Base-by-base conservation (phyloP, 1,140 invertebrate species). In the Dufourea novaeangliae region DNA sequence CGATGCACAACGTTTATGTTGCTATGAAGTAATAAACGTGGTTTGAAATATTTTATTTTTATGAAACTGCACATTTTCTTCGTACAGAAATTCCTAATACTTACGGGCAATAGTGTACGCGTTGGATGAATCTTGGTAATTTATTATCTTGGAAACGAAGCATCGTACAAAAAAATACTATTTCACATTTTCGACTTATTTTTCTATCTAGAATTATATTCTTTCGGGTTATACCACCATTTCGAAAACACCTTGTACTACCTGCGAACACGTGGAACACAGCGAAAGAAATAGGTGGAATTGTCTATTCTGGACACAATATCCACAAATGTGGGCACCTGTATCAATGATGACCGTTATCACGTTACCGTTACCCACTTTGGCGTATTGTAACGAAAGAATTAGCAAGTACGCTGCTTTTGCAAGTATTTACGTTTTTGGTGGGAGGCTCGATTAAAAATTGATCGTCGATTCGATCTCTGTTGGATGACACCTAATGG, bases 321-420 rank as follows among this genome's bases (percentile, higher is more conserved):
- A 78, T 73, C 70, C 37, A n/a, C 63, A n/a, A 62, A 83, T 87
- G 86, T 84, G 83, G 86, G 86, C 87, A 84, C 87, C 85, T 84
- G 82, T 88, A 86, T 88, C 87, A 88, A 88, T 84, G 86, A 83
- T 72, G 71, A 89, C 71, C 44, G 63, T 37, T 71, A 68, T 59
- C 63, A 83, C 44, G 74, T 50, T 41, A 63, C 63, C 32, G 66
- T 46, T 66, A 27, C 63, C 27, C 39, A 46, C 63, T 14, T 62
- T 46, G 25, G 41, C 32, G 66, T 56, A 76, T 69, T 52, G 63
- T 39, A 46, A 12, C 25, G 54, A 5, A 2, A 25, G 57, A 63
- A 70, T 70, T 72, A 34, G 41, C 57, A 29, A 22, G 34, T n/a
- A 14, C 39, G 37, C 27, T 22, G 8, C 27, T 22, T 27, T 52